Conservation (phyloP, 2,888 invertebrate genomes). For the Cephus spinipes region DNA sequence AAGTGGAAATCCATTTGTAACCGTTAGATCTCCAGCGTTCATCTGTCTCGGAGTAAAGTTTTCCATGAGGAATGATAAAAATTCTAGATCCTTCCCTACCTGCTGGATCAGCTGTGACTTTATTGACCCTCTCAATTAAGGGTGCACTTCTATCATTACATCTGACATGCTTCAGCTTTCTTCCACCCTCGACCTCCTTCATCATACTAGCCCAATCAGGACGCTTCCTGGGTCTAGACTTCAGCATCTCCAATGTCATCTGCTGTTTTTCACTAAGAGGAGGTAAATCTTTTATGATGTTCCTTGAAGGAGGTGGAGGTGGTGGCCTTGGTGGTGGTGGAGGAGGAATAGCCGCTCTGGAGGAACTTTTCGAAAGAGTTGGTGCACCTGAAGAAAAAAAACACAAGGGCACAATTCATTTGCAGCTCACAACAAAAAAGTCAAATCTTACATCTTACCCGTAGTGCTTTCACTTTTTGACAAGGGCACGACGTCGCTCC, state of each 20-base stretch:
- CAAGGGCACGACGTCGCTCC: constrained; percentile 55
- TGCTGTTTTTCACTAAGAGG: constrained; percentile 73
- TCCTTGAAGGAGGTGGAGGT: constrained; percentile 69
- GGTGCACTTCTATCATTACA: constrained; percentile 81
- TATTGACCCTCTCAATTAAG: constrained; percentile 62
- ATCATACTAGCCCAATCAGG: constrained; percentile 93
- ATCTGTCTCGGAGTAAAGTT: background rate
- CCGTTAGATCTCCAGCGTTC: constrained; percentile 5
- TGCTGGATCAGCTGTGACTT: constrained; percentile 59
- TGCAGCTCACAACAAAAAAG: background rate
- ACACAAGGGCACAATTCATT: background rate
- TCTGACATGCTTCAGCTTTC: constrained; percentile 82
- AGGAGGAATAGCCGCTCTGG: constrained; percentile 57
- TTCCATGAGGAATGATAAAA: background rate
- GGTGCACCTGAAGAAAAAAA: constrained; percentile 54
- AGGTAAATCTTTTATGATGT: constrained; percentile 68
- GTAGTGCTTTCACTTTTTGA: constrained; percentile 63
- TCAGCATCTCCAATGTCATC: constrained; percentile 78
- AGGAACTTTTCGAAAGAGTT: constrained; percentile 62
- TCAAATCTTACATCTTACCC: constrained; percentile 44
- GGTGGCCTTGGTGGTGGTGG: constrained; percentile 80
- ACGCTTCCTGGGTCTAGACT: constrained; percentile 80
- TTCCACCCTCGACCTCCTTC: constrained; percentile 90
- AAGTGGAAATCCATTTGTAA: constrained; percentile 12
- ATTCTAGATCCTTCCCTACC: constrained; percentile 36